phyloP scores from a whole-genome alignment of 1,140 invertebrate species.

The Coptotermes formosanus region DNA sequence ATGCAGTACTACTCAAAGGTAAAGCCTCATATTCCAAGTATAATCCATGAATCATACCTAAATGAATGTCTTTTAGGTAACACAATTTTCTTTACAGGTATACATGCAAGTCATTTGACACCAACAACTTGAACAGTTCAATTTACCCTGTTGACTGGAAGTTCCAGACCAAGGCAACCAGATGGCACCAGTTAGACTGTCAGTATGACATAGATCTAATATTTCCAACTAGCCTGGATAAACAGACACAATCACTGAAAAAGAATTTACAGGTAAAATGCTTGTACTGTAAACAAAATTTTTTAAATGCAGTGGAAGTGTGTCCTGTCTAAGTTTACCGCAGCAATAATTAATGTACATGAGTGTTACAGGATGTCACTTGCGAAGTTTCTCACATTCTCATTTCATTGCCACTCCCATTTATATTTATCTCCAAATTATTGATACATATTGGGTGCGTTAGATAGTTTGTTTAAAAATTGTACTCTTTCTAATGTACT shows the following conservation, averaged over 20 bases:
- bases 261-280: constrained; percentile 62
- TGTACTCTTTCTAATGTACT: too few species aligned
- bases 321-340: constrained; percentile 31
- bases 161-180: constrained; percentile 58
- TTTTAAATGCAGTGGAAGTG: too few species aligned
- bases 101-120: constrained; percentile 45
- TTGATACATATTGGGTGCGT: too few species aligned
- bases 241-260: constrained; percentile 58
- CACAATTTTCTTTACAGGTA: constrained; percentile 40
- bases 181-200: constrained; percentile 70
- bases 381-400: too few species aligned
- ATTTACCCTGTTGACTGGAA: constrained; percentile 63
- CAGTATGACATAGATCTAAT: constrained; percentile 65
- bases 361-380: too few species aligned
- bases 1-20: constrained; percentile 42
- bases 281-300: too few species aligned
- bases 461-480: too few species aligned
- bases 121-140: constrained; percentile 35
- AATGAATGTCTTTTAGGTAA: not conserved
- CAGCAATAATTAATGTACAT: not conserved
- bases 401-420: too few species aligned
- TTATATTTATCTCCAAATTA: too few species aligned
- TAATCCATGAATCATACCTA: too few species aligned
- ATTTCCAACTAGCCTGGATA: constrained; percentile 58
- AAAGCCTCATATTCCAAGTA: too few species aligned